phyloP scores from a whole-genome alignment of 2,797 vertebrate species.

The Lepus townsendii region DNA sequence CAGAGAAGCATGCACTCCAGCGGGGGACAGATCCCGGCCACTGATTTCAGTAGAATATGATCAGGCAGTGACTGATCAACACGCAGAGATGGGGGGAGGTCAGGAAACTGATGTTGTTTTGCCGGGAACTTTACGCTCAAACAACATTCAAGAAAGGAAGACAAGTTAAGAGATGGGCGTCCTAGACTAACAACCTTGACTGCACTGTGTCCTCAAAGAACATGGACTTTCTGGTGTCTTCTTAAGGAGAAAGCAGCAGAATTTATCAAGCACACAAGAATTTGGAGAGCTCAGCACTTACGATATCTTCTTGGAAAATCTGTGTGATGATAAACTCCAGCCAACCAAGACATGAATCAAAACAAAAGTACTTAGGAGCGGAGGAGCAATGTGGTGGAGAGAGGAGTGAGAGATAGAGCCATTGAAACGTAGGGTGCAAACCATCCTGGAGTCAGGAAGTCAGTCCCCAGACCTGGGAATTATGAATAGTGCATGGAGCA shows the following conservation, averaged over 20 bases:
- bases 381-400: background rate
- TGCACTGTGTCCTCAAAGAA: background rate
- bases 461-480: background rate
- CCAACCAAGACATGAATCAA: constrained; percentile 18
- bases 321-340: background rate
- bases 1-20: background rate
- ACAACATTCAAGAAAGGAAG: background rate
- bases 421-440: background rate
- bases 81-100: background rate
- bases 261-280: background rate
- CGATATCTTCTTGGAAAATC: constrained; percentile 10
- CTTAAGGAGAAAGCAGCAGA: background rate
- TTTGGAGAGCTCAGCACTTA: constrained; percentile 14
- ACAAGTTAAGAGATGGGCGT: background rate
- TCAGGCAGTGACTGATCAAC: background rate
- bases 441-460: background rate
- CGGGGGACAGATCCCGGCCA: background rate
- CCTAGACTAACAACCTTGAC: background rate
- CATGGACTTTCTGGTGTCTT: background rate
- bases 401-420: background rate
- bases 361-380: constrained; percentile 37
- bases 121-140: background rate
- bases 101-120: background rate
- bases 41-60: background rate
- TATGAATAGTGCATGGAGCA: background rate